phyloP scores from a whole-genome alignment of 2,797 vertebrate species.

The Sebastes cheni region DNA sequence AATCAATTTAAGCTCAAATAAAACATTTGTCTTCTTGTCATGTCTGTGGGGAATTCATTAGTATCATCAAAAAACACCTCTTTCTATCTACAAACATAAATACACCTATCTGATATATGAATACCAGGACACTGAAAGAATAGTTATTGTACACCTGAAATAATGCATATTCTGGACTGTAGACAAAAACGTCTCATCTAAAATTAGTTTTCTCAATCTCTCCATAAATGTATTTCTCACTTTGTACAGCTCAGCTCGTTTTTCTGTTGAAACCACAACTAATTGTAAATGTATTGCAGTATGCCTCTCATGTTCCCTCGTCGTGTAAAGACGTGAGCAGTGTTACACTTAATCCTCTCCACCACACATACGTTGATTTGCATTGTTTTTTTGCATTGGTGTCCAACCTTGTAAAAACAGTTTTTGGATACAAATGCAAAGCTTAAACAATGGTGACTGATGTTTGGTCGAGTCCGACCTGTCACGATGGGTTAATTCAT shows the following conservation, averaged over 20 bases:
- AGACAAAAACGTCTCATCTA: background rate
- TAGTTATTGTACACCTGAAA: background rate
- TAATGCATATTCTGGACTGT: background rate
- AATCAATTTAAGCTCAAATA: no score
- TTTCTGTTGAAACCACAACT: background rate
- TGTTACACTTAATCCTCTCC: constrained; percentile 1
- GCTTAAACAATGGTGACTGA: background rate
- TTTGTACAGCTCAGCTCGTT: background rate
- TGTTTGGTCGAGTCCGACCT: background rate
- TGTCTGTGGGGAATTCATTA: background rate
- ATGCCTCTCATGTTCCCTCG: background rate
- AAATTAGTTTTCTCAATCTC: background rate
- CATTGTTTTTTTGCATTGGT: constrained; percentile 66
- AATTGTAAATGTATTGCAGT: background rate
- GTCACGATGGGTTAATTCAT: constrained; percentile 46
- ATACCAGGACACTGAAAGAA: background rate
- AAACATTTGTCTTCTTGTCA: background rate
- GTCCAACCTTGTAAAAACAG: constrained; percentile 43
- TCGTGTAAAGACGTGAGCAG: background rate
- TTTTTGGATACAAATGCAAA: constrained; percentile 35
- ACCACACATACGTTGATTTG: constrained; percentile 36
- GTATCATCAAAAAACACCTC: background rate
- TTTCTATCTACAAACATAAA: background rate
- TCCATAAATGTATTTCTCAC: background rate
- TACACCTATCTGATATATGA: background rate